Evolutionary conservation across 2,797 vertebrate genomes (phyloP), one percentile per base, ranked within the genome.

Genomic region (Myoxocephalus aenaeus): DNA sequence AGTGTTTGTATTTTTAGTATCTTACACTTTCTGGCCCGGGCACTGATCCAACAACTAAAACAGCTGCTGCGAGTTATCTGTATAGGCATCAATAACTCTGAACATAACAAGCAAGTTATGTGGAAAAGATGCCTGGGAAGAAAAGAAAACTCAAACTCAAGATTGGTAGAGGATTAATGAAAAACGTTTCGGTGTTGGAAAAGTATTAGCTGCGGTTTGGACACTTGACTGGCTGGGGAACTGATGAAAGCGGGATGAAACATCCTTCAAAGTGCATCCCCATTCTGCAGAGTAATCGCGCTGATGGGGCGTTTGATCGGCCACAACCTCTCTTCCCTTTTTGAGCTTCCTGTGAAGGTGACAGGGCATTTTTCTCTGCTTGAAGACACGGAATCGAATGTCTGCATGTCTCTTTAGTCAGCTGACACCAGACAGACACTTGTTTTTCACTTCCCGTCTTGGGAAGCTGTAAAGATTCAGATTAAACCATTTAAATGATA

Each of bases 261-360:
- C 54, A 4, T 62, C 56, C 0, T 5, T 17, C 38, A 5, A 27
- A 2, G n/a, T 36, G 34, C 61, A 0, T 64, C 53, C 74, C 0
- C n/a, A 27, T 32, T 56, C 71, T 84, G 82, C 76, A 84, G 75
- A 70, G 65, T 85, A 65, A 84, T 86, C 87, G 80, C 63, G 70
- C 67, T 29, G 83, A 15, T 15, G 7, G 7, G 38, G 14, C 22
- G 12, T 78, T 51, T 27, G 20, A 65, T 73, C 81, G 34, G 69
- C 53, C 62, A 12, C 62, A 53, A 70, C 66, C 77, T 83, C 80
- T 63, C 82, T 81, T 87, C 70, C 54, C 48, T 63, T 70, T 83
- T 61, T 66, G 1, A 70, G 86, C 83, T 86, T 91, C 85, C 82
- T 65, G 56, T 27, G 20, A 76, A 63, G 58, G 72, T 77, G 79